A percentile compares a stretch with the other conserved stretches of the same genome.
phyloP scores from a whole-genome alignment of 1,140 invertebrate genomes.

The Theocolax elegans region DNA sequence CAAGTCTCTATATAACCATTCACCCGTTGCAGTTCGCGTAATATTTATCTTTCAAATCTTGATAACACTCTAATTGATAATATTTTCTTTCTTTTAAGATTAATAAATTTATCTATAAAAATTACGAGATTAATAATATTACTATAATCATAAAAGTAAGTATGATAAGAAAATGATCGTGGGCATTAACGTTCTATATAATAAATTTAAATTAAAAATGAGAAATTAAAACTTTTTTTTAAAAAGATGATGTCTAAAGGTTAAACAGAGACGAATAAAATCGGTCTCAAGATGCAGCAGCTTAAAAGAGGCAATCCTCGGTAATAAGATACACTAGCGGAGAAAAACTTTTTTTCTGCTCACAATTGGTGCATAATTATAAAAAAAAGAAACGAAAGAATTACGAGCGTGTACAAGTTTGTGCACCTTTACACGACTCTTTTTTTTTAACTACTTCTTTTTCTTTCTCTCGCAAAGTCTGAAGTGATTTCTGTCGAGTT shows the following conservation, averaged over 20 bases:
- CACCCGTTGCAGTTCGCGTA: background rate
- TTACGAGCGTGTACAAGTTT: background rate
- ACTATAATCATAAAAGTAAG: no score
- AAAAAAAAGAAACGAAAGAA: background rate
- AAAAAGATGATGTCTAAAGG: slow-evolving; percentile 9
- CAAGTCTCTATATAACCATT: background rate
- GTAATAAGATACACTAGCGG: slow-evolving; percentile 1
- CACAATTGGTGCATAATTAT: slow-evolving; percentile 14
- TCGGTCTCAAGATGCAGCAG: background rate
- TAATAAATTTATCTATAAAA: no score
- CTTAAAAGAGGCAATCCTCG: background rate
- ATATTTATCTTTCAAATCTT: no score
- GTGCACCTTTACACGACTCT: background rate
- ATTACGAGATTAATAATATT: no score
- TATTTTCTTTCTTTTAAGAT: no score
- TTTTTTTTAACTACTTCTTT: background rate
- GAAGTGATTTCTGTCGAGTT: no score
- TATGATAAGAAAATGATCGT: no score
- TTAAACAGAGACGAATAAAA: slow-evolving; percentile 6
- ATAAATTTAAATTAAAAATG: no score
- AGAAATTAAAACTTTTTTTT: no score
- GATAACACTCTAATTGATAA: no score
- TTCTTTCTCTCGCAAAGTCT: no score
- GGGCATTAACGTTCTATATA: no score
- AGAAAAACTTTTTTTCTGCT: slow-evolving; percentile 18